Conservation (phyloP, 2,888 invertebrate genomes). For the Mesorhabditis sp. region DNA sequence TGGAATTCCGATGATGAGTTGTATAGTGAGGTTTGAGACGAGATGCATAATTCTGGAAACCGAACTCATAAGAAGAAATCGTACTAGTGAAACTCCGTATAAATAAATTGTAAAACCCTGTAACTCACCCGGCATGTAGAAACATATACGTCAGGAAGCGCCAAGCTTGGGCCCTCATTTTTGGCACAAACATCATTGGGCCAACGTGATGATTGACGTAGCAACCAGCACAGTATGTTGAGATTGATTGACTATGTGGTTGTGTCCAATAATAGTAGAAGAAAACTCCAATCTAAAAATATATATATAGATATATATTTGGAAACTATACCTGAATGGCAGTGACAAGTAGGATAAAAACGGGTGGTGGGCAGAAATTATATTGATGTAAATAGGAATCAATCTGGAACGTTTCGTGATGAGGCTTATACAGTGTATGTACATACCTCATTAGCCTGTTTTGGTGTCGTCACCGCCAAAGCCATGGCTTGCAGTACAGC, state of each 20-base stretch:
- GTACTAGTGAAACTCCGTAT: no score
- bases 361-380: conserved; percentile 82
- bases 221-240: conserved; percentile 73
- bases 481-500: no score
- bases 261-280: conserved; percentile 62
- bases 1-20: conserved; percentile 84
- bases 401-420: background rate
- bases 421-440: no score
- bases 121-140: conserved; percentile 15
- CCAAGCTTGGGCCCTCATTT: conserved; percentile 81
- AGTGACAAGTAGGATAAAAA: conserved; percentile 87
- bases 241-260: conserved; percentile 49
- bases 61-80: no score
- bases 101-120: background rate
- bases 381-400: conserved; percentile 63
- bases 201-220: conserved; percentile 55
- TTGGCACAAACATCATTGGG: conserved; percentile 80
- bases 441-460: no score
- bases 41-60: conserved; percentile 67
- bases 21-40: conserved; percentile 82
- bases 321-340: conserved; percentile 63
- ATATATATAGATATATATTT: background rate
- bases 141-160: conserved; percentile 79
- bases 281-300: conserved; percentile 62
- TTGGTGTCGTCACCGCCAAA: no score